Conservation (phyloP, 2,113 vertebrate genomes). For the Siphamia tubifer region DNA sequence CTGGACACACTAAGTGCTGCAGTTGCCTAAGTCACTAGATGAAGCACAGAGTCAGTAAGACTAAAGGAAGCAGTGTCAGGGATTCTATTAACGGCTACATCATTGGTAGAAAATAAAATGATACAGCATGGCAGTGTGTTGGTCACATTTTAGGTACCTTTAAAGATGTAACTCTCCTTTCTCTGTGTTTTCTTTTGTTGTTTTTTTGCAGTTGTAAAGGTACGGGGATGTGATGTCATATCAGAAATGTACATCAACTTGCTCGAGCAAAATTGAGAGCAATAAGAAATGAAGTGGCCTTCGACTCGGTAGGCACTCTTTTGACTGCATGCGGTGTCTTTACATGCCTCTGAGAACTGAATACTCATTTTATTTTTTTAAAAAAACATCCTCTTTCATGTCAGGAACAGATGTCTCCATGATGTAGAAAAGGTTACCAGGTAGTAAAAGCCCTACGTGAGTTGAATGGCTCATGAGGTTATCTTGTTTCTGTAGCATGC, state of each 20-base stretch:
- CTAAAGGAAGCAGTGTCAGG: conserved; percentile 16
- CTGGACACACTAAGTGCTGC: conserved; percentile 55
- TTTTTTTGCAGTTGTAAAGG: conserved; percentile 40
- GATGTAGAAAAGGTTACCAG: conserved; percentile 57
- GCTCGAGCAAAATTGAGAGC: conserved; percentile 38
- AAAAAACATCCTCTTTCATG: conserved; percentile 2
- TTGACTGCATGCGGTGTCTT: conserved; percentile 61
- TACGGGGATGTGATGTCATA: conserved; percentile 27
- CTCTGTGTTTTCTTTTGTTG: background rate
- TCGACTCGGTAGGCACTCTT: conserved; percentile 63
- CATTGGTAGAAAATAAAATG: conserved; percentile 46
- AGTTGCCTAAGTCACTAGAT: conserved; percentile 42
- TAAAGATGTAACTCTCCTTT: background rate
- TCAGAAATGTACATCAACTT: conserved; percentile 13
- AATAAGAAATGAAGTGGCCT: conserved; percentile 57
- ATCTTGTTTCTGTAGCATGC: conserved; percentile 69
- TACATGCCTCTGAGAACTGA: conserved; percentile 63
- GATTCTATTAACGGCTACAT: conserved; percentile 11
- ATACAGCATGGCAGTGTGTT: conserved; percentile 65
- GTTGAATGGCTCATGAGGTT: conserved; percentile 62
- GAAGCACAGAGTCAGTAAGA: conserved; percentile 53
- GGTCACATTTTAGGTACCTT: conserved; percentile 36
- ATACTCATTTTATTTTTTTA: conserved; percentile 10
- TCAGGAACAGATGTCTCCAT: conserved; percentile 16
- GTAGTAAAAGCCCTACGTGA: conserved; percentile 49